Evolutionary conservation across 1,140 invertebrate genomes (phyloP), one percentile per base, ranked within the genome.

Genomic region (Leucophenga varia): DNA sequence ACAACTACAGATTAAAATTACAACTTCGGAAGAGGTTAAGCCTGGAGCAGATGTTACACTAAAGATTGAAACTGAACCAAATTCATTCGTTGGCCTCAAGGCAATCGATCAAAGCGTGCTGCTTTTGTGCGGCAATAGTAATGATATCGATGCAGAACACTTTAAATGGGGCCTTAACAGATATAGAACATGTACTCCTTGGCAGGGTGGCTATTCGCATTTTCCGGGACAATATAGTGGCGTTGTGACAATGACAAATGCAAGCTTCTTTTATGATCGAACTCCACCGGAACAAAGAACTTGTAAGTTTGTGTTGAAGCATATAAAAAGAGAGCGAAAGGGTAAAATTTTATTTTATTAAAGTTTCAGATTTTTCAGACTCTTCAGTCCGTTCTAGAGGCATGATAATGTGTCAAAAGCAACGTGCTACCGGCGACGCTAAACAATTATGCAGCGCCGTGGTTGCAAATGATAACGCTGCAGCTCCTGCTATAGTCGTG

Each of bases 71-170:
- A 84, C 92, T 0, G 86, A 85, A 63, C 87, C 91, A 1, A 86
- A 91, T 68, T 94, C 93, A 1, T 88, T 87, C 53, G 84, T 97
- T 38, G 90, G 89, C 28, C 69, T 97, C 4, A 74, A 93, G 45
- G 93, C 69, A 1, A 83, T 97, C 3, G 93, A 97, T 77, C 89
- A 95, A 72, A 90, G 90, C 75, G 88, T 93, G 0, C 64, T 90
- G 1, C 64, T 91, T 2, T 76, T 96, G 10, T 61, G 60, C 28
- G 37, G 8, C 31, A 18, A 16, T 14, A 64, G 58, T 18, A 70
- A 70, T 30, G 69, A 72, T 28, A 30, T 73, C 8, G 52, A 19
- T 28, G 48, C 64, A 38, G 43, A 73, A 37, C 54, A 78, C 3
- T 64, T 76, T 3, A 56, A 63, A 6, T 79, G 64, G 64, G 50